Percentiles rank a stretch among this genome's conserved stretches.
These are phyloP conservation scores for Dastarcus helophoroides DNA, from an alignment of 2,888 invertebrate genomes.

Conservation along the genomic window DNA sequence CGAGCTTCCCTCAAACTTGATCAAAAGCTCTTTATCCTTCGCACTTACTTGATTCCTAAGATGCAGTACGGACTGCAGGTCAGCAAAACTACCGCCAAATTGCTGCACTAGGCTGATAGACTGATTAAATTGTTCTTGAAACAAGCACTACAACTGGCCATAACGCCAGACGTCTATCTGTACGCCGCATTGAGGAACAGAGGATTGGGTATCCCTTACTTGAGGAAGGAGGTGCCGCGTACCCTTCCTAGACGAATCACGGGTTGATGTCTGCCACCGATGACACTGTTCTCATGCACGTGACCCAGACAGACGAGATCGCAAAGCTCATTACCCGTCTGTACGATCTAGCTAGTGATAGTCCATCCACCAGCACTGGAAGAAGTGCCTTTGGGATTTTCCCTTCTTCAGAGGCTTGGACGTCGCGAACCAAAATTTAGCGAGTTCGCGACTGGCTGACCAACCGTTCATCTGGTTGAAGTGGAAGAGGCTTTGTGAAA, in stretches of 20 bases:
- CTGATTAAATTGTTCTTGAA: background rate
- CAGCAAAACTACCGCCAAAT: background rate
- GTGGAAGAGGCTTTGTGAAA: conserved; percentile 16
- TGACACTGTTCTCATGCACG: background rate
- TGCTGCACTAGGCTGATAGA: background rate
- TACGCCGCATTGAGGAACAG: conserved; percentile 4
- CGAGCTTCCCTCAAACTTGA: conserved; percentile 4
- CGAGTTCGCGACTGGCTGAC: background rate
- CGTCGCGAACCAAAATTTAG: background rate
- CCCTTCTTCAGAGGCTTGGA: conserved; percentile 4
- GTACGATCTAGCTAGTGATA: background rate
- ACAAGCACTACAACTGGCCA: conserved; percentile 3
- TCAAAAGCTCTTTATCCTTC: conserved; percentile 1
- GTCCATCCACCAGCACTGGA: background rate
- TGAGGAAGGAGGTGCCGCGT: background rate
- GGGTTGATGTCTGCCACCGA: background rate
- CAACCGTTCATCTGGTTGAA: conserved; percentile 12
- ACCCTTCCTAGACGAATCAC: background rate
- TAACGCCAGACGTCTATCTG: conserved; percentile 1
- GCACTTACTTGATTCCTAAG: conserved; percentile 2
- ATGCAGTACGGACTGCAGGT: conserved; percentile 3
- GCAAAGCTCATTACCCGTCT: background rate
- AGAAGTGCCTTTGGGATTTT: background rate
- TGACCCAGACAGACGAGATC: background rate
- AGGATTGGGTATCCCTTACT: conserved; percentile 5